These are phyloP conservation scores for Toxotes jaculatrix DNA, from an alignment of 2,113 vertebrate genomes.

Conservation along the genomic window DNA sequence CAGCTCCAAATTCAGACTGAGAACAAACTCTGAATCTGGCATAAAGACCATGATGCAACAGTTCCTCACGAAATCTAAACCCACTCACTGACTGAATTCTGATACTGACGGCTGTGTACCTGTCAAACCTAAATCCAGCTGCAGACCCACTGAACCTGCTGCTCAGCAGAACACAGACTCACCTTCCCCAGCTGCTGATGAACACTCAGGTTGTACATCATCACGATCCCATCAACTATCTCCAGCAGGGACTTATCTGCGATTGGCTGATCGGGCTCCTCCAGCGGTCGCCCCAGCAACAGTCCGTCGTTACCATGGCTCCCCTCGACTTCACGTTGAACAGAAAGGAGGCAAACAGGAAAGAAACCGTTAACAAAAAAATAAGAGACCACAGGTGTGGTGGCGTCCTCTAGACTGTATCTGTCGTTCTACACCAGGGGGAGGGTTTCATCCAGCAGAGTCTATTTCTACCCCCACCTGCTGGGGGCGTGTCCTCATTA, in stretches of 20 bases:
- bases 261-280: conserved; percentile 91
- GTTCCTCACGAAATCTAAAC: too few species aligned
- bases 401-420: background rate
- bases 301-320: conserved; percentile 94
- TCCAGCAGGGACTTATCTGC: conserved; percentile 96
- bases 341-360: conserved; percentile 5
- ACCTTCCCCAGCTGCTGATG: conserved; percentile 99
- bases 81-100: too few species aligned
- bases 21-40: too few species aligned
- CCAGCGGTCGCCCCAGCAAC: conserved; percentile 92
- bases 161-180: background rate
- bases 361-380: background rate
- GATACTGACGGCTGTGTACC: too few species aligned
- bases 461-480: too few species aligned
- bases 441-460: too few species aligned
- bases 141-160: too few species aligned
- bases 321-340: conserved; percentile 89
- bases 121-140: too few species aligned
- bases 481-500: too few species aligned
- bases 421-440: too few species aligned
- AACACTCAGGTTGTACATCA: conserved; percentile 99
- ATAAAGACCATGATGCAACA: too few species aligned
- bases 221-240: conserved; percentile 93
- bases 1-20: too few species aligned
- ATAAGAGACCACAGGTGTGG: conserved; percentile 63